phyloP scores from a whole-genome alignment of 1,140 invertebrate species.

The Samia ricini region DNA sequence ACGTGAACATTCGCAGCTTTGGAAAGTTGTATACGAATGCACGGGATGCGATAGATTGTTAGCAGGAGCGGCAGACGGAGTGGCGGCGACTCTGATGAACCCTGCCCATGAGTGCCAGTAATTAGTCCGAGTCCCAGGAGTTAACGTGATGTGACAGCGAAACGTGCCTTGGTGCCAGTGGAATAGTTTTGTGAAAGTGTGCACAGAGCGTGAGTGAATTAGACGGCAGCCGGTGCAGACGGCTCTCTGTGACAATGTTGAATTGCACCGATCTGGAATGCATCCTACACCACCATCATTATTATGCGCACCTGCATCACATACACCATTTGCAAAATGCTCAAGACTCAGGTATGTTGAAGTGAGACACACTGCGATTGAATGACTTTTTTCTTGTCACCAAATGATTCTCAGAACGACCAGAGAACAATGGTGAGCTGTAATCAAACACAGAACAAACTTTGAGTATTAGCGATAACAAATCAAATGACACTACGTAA shows the following conservation, averaged over 20 bases:
- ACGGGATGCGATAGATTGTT: slow-evolving; percentile 45
- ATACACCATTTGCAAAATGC: slow-evolving; percentile 80
- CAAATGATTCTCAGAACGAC: slow-evolving; percentile 38
- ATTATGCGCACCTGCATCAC: slow-evolving; percentile 84
- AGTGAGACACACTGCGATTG: neutral
- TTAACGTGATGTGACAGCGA: slow-evolving; percentile 74
- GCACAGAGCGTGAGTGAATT: slow-evolving; percentile 61
- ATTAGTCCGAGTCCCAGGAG: slow-evolving; percentile 52
- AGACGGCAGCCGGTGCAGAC: slow-evolving; percentile 53
- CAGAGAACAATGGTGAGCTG: slow-evolving; percentile 42
- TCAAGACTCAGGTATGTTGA: slow-evolving; percentile 76
- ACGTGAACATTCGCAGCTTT: slow-evolving; percentile 39
- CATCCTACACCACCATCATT: slow-evolving; percentile 86
- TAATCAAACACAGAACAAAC: slow-evolving; percentile 52
- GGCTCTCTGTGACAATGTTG: slow-evolving; percentile 79
- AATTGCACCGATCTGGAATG: slow-evolving; percentile 88
- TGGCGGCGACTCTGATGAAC: slow-evolving; percentile 48
- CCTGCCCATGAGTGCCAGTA: slow-evolving; percentile 42
- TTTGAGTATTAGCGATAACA: slow-evolving; percentile 58
- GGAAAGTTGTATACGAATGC: slow-evolving; percentile 40
- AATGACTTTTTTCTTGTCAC: slow-evolving; percentile 36
- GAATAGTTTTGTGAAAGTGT: slow-evolving; percentile 75
- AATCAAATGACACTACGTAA: slow-evolving; percentile 26
- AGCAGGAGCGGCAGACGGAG: slow-evolving; percentile 50
- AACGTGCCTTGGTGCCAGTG: slow-evolving; percentile 63